Conservation (phyloP, 2,113 vertebrate genomes). For the Saccopteryx bilineata region DNA sequence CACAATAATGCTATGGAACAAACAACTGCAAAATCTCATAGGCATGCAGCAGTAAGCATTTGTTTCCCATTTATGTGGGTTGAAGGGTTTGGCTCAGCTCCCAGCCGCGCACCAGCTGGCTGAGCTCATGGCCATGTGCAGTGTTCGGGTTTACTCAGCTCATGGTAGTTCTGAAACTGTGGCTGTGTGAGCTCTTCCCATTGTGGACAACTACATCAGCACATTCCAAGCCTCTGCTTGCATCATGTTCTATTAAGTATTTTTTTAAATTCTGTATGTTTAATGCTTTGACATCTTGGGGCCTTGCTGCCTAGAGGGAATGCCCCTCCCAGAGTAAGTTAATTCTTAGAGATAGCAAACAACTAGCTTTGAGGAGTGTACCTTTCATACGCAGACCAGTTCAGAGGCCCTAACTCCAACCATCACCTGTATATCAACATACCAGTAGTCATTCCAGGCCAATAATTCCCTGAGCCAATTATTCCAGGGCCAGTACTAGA, state of each 20-base stretch:
- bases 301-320: neutral
- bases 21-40: neutral
- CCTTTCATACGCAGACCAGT: neutral
- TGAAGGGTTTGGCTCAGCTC: neutral
- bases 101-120: neutral
- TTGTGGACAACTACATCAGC: neutral
- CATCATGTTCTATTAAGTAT: neutral
- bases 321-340: neutral
- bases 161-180: neutral
- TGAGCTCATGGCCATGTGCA: neutral
- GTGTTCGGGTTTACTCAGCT: neutral
- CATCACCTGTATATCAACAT: neutral
- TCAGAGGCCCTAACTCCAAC: neutral
- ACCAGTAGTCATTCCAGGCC: neutral
- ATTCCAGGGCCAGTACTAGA: neutral
- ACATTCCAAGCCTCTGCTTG: constrained; percentile 8
- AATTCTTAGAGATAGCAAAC: neutral
- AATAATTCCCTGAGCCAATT: neutral
- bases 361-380: neutral
- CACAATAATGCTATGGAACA: neutral
- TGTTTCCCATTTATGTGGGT: neutral
- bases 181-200: neutral
- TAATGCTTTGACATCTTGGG: neutral
- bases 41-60: neutral
- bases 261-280: neutral